Evolutionary conservation across 1,140 invertebrate genomes (phyloP).

Genomic region (Adelges cooleyi): DNA sequence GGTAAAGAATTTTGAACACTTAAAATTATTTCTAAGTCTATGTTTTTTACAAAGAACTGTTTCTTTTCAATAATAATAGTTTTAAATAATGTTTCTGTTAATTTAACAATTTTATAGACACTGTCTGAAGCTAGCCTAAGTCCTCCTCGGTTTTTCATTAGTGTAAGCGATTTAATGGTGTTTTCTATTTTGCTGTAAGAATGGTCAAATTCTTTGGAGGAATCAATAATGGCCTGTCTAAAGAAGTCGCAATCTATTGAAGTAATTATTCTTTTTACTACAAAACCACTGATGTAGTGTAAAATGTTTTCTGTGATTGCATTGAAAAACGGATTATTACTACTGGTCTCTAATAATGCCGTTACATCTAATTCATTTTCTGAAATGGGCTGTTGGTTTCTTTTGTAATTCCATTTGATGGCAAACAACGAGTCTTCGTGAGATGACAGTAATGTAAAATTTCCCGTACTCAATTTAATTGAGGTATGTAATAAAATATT

Average conservation of each 20-base stretch:
- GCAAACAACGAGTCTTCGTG: slow-evolving; percentile 1
- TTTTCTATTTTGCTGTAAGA: no score
- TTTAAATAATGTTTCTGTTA: background rate
- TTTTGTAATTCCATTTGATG: slow-evolving; percentile 6
- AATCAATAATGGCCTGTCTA: no score
- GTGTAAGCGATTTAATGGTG: background rate
- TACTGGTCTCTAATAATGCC: background rate
- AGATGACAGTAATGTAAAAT: background rate
- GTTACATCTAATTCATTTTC: background rate
- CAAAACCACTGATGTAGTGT: background rate
- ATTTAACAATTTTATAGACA: background rate
- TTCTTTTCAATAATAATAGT: background rate
- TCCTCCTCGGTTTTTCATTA: background rate
- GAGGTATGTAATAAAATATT: background rate
- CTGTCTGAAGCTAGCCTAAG: background rate
- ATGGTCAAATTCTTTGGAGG: no score
- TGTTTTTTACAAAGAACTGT: background rate
- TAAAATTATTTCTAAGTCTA: background rate
- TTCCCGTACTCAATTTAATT: background rate
- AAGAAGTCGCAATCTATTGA: no score
- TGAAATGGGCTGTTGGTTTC: background rate
- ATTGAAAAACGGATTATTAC: background rate
- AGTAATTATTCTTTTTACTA: background rate
- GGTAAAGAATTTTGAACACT: background rate
- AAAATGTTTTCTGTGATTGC: background rate